These are phyloP conservation scores for Arvicanthis niloticus DNA, from an alignment of 2,113 vertebrate species.

Conservation along the genomic window DNA sequence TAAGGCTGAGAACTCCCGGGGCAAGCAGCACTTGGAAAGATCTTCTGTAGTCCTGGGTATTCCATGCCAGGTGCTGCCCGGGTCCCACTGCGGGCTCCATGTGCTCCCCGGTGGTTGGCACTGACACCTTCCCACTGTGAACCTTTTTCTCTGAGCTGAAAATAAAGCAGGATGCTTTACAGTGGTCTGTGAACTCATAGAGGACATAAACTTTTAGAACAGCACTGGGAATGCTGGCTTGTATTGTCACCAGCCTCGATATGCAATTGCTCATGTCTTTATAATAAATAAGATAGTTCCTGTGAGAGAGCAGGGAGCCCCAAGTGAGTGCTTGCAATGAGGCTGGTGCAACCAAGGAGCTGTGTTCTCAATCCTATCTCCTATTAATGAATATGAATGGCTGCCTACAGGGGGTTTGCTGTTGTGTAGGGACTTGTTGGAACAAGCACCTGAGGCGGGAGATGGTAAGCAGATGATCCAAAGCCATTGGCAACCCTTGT, in stretches of 20 bases:
- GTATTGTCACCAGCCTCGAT: constrained; percentile 90
- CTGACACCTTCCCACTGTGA: constrained; percentile 85
- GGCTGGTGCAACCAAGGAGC: background rate
- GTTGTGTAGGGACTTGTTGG: background rate
- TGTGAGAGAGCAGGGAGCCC: background rate
- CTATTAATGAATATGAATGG: background rate
- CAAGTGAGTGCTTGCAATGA: background rate
- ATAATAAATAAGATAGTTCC: constrained; percentile 91
- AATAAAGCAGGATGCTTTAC: constrained; percentile 84
- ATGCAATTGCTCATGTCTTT: constrained; percentile 90
- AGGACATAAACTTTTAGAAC: constrained; percentile 92
- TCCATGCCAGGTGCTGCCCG: background rate
- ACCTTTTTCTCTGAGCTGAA: constrained; percentile 80
- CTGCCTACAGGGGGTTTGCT: background rate
- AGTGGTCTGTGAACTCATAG: constrained; percentile 91
- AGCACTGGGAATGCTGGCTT: constrained; percentile 93
- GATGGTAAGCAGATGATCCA: background rate
- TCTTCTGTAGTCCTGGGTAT: background rate
- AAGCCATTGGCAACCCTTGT: background rate
- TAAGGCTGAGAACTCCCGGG: background rate
- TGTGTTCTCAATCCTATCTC: background rate
- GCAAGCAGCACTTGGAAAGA: background rate
- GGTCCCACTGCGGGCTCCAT: background rate
- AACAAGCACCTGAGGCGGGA: background rate
- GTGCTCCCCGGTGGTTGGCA: constrained; percentile 79